Conservation (phyloP, 2,113 vertebrate species). For the Pelobates fuscus region DNA sequence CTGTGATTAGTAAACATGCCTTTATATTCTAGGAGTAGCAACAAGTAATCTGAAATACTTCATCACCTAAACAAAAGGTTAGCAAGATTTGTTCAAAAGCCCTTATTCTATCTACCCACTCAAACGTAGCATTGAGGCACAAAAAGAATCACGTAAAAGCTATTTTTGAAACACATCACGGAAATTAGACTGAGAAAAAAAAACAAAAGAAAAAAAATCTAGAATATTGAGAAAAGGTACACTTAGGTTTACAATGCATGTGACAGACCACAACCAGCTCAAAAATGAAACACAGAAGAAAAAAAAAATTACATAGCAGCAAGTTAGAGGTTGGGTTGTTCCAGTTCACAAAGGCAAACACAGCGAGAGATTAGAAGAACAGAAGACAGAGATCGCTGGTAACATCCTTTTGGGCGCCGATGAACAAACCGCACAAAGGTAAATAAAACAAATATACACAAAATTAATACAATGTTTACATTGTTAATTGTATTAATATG, state of each 20-base stretch:
- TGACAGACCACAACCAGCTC: slow-evolving; percentile 23
- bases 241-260: slow-evolving; percentile 42
- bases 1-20: too few relatives aligned
- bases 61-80: too few relatives aligned
- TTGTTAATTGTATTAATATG: background rate
- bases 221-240: slow-evolving; percentile 8
- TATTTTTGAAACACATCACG: slow-evolving; percentile 68
- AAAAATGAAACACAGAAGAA: background rate
- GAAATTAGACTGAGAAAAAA: slow-evolving; percentile 58
- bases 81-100: too few relatives aligned
- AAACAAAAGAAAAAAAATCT: slow-evolving; percentile 48
- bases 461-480: background rate
- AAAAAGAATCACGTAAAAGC: slow-evolving; percentile 38
- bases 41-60: too few relatives aligned
- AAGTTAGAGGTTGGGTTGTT: slow-evolving; percentile 13
- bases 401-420: background rate
- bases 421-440: slow-evolving; percentile 55
- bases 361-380: background rate
- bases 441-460: background rate
- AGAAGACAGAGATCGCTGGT: background rate
- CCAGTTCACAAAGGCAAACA: slow-evolving; percentile 19
- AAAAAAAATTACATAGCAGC: slow-evolving; percentile 6
- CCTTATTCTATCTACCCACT: too few relatives aligned
- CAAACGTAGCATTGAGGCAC: background rate
- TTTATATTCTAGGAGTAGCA: too few relatives aligned